Percentiles rank a stretch among this genome's conserved stretches.
Conservation (phyloP, 2,888 invertebrate genomes). For the Megastigmus dorsalis region DNA sequence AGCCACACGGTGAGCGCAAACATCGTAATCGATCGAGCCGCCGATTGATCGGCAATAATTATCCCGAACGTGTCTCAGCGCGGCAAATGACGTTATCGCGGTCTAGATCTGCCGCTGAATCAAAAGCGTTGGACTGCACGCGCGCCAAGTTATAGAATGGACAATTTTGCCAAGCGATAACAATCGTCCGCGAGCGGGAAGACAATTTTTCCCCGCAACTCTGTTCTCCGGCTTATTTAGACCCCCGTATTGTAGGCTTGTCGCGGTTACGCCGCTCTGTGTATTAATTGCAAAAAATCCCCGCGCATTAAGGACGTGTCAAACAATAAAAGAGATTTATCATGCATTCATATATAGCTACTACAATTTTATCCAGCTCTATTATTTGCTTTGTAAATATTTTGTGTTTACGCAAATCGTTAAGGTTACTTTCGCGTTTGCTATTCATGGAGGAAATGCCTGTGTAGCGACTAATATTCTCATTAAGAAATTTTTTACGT, state of each 20-base stretch:
- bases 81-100: conserved; percentile 44
- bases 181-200: conserved; percentile 18
- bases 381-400: too few species aligned
- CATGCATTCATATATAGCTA: too few species aligned
- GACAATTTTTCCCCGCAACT: conserved; percentile 24
- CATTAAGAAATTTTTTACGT: too few species aligned
- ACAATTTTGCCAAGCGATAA: conserved; percentile 40
- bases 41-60: conserved; percentile 51
- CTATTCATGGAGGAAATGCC: too few species aligned
- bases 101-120: conserved; percentile 41
- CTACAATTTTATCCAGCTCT: too few species aligned
- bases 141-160: conserved; percentile 9
- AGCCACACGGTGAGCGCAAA: conserved; percentile 39
- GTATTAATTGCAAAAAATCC: conserved; percentile 8
- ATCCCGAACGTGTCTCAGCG: conserved; percentile 44
- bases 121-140: conserved; percentile 29
- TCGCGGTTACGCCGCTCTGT: neutral
- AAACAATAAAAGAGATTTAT: too few species aligned
- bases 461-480: too few species aligned
- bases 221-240: neutral
- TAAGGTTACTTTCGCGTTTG: too few species aligned
- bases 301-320: conserved; percentile 3
- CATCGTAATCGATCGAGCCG: conserved; percentile 48
- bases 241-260: too few species aligned
- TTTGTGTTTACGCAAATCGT: too few species aligned